These are phyloP conservation scores for Galleria mellonella DNA, from an alignment of 1,140 invertebrate species.

Conservation along the genomic window DNA sequence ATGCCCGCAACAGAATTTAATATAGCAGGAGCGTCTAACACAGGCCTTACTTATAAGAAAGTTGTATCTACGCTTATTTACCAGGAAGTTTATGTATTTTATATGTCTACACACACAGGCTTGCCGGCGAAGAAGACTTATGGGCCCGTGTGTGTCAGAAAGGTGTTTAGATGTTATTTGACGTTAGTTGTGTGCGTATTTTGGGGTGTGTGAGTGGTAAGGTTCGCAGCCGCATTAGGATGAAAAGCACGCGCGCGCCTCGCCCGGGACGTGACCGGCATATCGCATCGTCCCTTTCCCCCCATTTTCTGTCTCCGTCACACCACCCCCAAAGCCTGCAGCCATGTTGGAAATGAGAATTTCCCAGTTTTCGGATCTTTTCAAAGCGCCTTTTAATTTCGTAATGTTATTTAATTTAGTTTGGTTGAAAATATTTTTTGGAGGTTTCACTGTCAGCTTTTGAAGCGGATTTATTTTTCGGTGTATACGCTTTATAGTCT, in stretches of 20 bases:
- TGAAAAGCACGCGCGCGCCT: conserved; percentile 67
- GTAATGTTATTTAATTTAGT: conserved; percentile 43
- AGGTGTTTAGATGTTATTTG: conserved; percentile 44
- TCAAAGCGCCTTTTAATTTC: conserved; percentile 60
- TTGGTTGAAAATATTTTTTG: conserved; percentile 27
- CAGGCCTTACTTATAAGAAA: conserved; percentile 54
- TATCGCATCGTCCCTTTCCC: conserved; percentile 64
- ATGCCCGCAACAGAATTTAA: conserved; percentile 62
- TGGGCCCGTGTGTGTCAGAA: conserved; percentile 35
- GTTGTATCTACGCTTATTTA: conserved; percentile 65
- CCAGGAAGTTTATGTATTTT: conserved; percentile 69
- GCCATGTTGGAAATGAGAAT: conserved; percentile 66
- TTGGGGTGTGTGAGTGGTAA: conserved; percentile 50
- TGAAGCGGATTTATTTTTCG: not conserved
- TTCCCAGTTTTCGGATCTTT: conserved; percentile 69
- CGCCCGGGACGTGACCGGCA: conserved; percentile 67
- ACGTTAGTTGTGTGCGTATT: conserved; percentile 30
- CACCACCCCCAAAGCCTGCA: conserved; percentile 52
- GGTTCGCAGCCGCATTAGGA: conserved; percentile 55
- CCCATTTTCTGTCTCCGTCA: conserved; percentile 52
- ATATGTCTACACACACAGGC: conserved; percentile 22
- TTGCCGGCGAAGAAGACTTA: conserved; percentile 12
- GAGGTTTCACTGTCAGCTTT: not conserved
- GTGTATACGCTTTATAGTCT: conserved; percentile 1
- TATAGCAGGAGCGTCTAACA: conserved; percentile 50